Evolutionary conservation across 2,113 vertebrate genomes (phyloP), one percentile per base, ranked within the genome.

Genomic region (Hyperoodon ampullatus): DNA sequence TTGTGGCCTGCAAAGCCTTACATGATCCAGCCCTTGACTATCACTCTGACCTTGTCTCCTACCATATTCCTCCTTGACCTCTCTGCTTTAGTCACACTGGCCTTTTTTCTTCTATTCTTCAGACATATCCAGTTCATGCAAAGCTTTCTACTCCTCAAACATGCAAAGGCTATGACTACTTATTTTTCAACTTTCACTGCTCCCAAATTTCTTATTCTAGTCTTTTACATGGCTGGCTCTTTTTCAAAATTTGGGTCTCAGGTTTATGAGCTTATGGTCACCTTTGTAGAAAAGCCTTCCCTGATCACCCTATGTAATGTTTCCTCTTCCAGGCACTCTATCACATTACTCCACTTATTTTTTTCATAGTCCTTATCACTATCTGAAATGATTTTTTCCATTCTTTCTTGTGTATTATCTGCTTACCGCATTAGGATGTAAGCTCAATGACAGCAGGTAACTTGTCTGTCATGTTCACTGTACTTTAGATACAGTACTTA

Each of bases 221-320:
- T 55, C 65, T 93, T 61, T 83, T 80, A 75, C 33, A 95, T 78
- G 78, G 33, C 14, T 87, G 42, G 24, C 5, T 85, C 58, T 90
- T 78, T 95, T 74, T 35, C 26, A 61, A 88, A 92, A 88, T 91
- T 93, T 35, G 78, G 66, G 21, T 77, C 83, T 96, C 39, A 87
- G 28, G 21, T 95, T 63, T 24, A 80, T 91, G 7, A 95, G 11
- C 15, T 61, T 82, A 85, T 15, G 53, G 85, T 61, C 33, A 42
- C 16, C n/a, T 93, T 24, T 92, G 39, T 26, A 83, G 65, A 91
- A 95, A 95, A 92, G 42, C 8, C 55, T 77, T 86, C 44, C 28
- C 53, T 88, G 60, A 70, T 85, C 30, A 81, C 7, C 24, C 71
- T 70, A 65, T 72, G 3, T 88, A 78, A 78, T 60, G 21, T 65